phyloP scores from a whole-genome alignment of 2,797 vertebrate species.

The Aulostomus chinensis region DNA sequence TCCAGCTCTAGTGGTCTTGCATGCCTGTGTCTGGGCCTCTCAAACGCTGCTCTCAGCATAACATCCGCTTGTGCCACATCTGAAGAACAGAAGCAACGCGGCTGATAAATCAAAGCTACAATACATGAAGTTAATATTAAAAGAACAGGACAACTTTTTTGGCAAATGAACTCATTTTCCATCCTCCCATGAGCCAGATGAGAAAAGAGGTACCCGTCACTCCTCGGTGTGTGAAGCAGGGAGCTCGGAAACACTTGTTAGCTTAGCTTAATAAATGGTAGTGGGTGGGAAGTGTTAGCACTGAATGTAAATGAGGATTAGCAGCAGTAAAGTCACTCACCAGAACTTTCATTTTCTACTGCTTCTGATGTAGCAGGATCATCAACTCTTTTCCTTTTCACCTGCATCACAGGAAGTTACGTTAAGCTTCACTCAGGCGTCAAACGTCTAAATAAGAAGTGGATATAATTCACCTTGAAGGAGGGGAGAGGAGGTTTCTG shows the following conservation, averaged over 20 bases:
- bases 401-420: constrained; percentile 62
- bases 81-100: constrained; percentile 35
- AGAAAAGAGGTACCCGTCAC: too few species aligned
- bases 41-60: constrained; percentile 58
- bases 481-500: constrained; percentile 89
- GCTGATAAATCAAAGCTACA: not conserved
- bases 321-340: constrained; percentile 40
- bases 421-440: not conserved
- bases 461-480: constrained; percentile 84
- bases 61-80: constrained; percentile 76
- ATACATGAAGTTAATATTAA: not conserved
- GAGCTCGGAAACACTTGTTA: too few species aligned
- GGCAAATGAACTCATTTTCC: too few species aligned
- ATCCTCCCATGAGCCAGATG: too few species aligned
- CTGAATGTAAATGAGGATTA: too few species aligned
- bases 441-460: not conserved
- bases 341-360: constrained; percentile 73
- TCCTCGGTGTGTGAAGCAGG: too few species aligned
- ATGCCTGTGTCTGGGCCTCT: constrained; percentile 84
- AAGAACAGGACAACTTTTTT: not conserved
- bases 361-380: constrained; percentile 78
- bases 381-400: constrained; percentile 88
- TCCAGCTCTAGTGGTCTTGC: constrained; percentile 89
- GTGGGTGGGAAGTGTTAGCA: too few species aligned
- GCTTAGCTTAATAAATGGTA: too few species aligned